Conservation (phyloP, 2,797 vertebrate species). For the Gallinago stenura region DNA sequence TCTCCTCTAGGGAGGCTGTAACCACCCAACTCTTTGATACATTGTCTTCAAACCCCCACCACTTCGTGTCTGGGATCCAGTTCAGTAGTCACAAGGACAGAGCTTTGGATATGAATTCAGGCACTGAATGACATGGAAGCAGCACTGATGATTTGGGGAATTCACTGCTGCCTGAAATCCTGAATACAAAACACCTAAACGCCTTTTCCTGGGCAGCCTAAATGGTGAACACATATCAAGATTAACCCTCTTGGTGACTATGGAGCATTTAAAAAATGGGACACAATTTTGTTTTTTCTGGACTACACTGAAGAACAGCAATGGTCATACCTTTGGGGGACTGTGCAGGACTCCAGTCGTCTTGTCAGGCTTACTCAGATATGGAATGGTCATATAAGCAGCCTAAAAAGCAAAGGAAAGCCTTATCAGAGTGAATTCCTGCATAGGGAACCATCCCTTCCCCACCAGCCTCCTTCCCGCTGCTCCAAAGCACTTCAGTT, state of each 20-base stretch:
- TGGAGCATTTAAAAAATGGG: background rate
- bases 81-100: background rate
- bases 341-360: accelerated
- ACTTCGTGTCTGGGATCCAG: background rate
- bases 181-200: background rate
- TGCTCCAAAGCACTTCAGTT: conserved; percentile 10
- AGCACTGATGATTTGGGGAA: background rate
- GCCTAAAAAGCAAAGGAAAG: conserved; percentile 54
- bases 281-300: background rate
- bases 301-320: background rate
- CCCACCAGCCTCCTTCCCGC: background rate
- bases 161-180: background rate
- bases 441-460: background rate
- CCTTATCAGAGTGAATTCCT: conserved; percentile 9
- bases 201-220: background rate
- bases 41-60: background rate
- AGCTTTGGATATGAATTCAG: background rate
- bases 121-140: background rate
- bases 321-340: background rate
- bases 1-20: background rate
- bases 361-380: background rate
- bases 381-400: background rate
- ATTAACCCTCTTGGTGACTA: background rate
- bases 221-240: background rate
- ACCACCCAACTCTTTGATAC: background rate